Evolutionary conservation across 2,888 invertebrate genomes (phyloP), one percentile per base, ranked within the genome.

Genomic region (Patella caerulea): DNA sequence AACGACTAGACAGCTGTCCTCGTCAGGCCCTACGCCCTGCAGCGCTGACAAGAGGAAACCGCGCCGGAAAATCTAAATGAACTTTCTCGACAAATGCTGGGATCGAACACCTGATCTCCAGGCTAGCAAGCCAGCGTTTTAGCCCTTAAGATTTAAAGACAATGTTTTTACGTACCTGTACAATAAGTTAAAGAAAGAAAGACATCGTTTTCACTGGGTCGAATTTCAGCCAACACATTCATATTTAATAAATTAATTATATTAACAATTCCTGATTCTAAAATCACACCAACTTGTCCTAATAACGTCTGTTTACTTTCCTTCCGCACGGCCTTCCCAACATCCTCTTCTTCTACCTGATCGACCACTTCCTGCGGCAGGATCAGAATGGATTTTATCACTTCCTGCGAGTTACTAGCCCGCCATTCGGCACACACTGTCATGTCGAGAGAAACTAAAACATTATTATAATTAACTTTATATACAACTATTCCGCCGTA

Each of bases 161-260:
- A 45, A 45, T 45, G 45, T 45, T 45, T 45, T 15, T 34, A 93
- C 93, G 93, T 92, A 92, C 96, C 96, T 78, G 96, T 95, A 91
- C 97, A 97, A 91, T 96, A 97, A 0, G 95, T 95, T 2, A 95
- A 95, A 0, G 96, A 96, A 17, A 96, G 94, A 88, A 97, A 96
- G 87, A 83, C 86, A 71, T 90, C 89, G 14, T 83, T 86, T 65
- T 83, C 84, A 11, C 86, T 85, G 14, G 88, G 87, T n/a, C 79
- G 73, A 19, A 91, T 95, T 81, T 94, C 94, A 1, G 95, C 94
- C 9, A 95, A 92, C 5, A 94, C 93, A 83, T 94, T 94, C 83
- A 97, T 93, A 74, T 95, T 94, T n/a, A 94, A 93, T 70, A 96
- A 91, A 59, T 95, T 94, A 78, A 96, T 93, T 72, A 97, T 92